phyloP scores from a whole-genome alignment of 92 coral and sea anemone species.

The Heteractis magnifica region DNA sequence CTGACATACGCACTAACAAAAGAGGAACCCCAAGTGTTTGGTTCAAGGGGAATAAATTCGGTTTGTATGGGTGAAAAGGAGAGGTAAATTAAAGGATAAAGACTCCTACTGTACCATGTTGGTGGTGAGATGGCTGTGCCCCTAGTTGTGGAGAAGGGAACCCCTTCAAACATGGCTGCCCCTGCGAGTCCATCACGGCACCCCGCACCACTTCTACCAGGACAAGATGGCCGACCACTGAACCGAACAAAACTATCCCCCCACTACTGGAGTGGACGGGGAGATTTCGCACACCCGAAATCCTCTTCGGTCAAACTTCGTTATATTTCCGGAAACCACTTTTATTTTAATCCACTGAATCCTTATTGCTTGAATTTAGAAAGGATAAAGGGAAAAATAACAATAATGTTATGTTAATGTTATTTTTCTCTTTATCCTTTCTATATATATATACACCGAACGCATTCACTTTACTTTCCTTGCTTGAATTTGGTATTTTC shows the following conservation, averaged over 20 bases:
- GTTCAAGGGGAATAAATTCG: not conserved
- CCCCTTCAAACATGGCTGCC: conserved; percentile 97
- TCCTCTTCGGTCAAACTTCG: not conserved
- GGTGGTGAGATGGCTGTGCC: conserved; percentile 34
- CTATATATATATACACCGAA: no score
- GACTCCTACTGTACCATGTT: conserved; percentile 40
- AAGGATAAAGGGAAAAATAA: no score
- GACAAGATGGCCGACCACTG: conserved; percentile 23
- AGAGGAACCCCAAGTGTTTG: not conserved
- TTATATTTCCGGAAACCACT: not conserved
- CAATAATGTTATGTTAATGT: no score
- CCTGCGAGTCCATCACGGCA: conserved; percentile 98
- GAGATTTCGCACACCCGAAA: not conserved
- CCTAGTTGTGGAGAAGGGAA: conserved; percentile 82
- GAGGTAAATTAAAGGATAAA: not conserved
- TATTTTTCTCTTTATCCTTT: no score
- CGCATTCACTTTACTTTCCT: no score
- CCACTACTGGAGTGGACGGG: conserved; percentile 2
- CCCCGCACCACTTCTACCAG: conserved; percentile 75
- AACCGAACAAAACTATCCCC: conserved; percentile 2
- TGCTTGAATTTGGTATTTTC: no score
- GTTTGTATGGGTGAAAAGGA: not conserved
- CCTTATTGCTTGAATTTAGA: not conserved
- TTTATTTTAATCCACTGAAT: not conserved
- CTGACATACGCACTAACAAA: not conserved